Base-by-base conservation (phyloP, 2,113 vertebrate genomes). In the Prinia subflava region DNA sequence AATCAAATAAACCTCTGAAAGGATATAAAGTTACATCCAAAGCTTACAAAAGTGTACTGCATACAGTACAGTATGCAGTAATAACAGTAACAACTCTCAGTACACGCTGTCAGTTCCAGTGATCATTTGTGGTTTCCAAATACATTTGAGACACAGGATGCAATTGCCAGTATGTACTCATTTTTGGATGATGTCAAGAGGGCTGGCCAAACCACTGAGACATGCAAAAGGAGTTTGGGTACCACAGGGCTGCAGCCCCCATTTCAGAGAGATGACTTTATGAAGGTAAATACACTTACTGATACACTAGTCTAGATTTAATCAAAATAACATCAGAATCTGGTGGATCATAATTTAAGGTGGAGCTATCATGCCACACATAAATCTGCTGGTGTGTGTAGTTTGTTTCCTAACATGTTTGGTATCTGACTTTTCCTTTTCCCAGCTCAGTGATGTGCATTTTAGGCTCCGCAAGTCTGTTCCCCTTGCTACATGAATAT, bases 41-140 rank as follows among this genome's bases (percentile, higher is more conserved):
- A 25, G 30, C 77, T 76, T 73, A 67, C 15, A 87, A 46, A 62
- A 20, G 4, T 7, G 28, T 39, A 19, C 23, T 30, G 18, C 24
- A 41, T 5, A 31, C 35, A 19, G 0, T 1, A 42, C 39, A 90
- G n/a, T n/a, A n/a, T n/a, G n/a, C n/a, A n/a, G n/a, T n/a, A n/a
- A n/a, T n/a, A n/a, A n/a, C n/a, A n/a, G n/a, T n/a, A n/a, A 33
- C 33, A 81, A 23, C 23, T 83, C 67, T 73, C 19, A 56, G n/a
- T 9, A 41, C 31, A 19, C 0, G 2, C 30, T 64, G 49, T 42
- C 41, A 76, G 18, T 30, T 68, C 53, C 68, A 49, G 12, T 5
- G 41, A 52, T 39, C 35, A 21, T 31, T 42, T 55, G 41, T 13
- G 35, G 21, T 44, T 91, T 62, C 31, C 63, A 74, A 86, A 46